Percentiles rank a stretch among this genome's conserved stretches.
These are phyloP conservation scores for Tanypteryx hageni DNA, from an alignment of 2,888 invertebrate genomes.

Conservation along the genomic window DNA sequence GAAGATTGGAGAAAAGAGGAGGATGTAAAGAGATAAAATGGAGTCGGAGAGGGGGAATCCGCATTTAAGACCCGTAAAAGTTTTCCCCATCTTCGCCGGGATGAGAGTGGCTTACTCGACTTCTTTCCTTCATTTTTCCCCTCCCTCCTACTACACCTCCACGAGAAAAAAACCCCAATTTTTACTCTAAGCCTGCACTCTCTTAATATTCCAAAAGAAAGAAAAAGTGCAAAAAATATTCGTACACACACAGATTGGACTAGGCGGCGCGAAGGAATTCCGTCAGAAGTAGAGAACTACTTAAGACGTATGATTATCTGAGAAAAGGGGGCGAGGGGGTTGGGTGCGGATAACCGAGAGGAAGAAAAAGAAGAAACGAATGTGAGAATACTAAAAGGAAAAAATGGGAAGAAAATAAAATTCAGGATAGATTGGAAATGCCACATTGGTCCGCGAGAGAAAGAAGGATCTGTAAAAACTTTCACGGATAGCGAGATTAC, in stretches of 20 bases:
- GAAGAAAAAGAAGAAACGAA: background rate
- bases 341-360: background rate
- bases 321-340: too few relatives aligned
- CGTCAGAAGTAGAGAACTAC: too few relatives aligned
- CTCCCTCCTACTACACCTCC: background rate
- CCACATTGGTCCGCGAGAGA: background rate
- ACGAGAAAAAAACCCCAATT: background rate
- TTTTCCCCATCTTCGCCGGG: slow-evolving; percentile 4
- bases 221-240: background rate
- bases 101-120: slow-evolving; percentile 1
- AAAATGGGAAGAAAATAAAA: background rate
- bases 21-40: background rate
- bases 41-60: background rate
- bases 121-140: background rate
- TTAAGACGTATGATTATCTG: too few relatives aligned
- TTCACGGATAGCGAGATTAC: background rate
- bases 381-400: background rate
- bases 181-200: background rate
- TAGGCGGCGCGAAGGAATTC: too few relatives aligned
- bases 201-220: background rate
- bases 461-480: background rate
- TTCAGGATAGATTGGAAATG: background rate
- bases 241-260: too few relatives aligned
- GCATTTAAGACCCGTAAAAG: slow-evolving; percentile 8
- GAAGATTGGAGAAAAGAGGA: background rate